phyloP scores from a whole-genome alignment of 2,888 invertebrate species.

The Hemistola chrysoprasaria region DNA sequence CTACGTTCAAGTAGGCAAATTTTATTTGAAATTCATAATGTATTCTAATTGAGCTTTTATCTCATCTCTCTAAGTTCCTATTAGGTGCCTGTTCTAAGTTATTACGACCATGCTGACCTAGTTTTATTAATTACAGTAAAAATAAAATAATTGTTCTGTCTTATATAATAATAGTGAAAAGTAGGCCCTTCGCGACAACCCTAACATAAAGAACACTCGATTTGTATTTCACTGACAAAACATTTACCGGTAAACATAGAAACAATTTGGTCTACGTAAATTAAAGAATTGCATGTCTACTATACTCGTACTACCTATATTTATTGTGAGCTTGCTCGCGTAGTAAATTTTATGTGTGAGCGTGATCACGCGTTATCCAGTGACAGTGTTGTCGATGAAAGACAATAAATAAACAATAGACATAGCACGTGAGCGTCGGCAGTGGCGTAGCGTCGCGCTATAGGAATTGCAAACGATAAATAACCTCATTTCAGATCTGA shows the following conservation, averaged over 20 bases:
- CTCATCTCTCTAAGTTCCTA: no score
- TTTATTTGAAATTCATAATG: no score
- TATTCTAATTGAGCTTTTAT: no score
- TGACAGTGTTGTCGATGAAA: slow-evolving; percentile 25
- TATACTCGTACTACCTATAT: no score
- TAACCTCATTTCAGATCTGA: slow-evolving; percentile 43
- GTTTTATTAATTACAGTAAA: no score
- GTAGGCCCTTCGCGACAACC: slow-evolving; percentile 10
- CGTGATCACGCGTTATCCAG: slow-evolving; percentile 18
- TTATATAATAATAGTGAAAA: not conserved
- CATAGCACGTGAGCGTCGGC: slow-evolving; percentile 35
- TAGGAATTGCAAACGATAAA: slow-evolving; percentile 40
- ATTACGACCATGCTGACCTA: no score
- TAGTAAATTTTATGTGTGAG: slow-evolving; percentile 12
- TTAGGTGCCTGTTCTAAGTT: no score
- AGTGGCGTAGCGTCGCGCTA: slow-evolving; percentile 23
- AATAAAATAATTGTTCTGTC: no score
- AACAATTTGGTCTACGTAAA: slow-evolving; percentile 19
- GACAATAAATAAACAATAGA: slow-evolving; percentile 44
- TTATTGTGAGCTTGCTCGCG: slow-evolving; percentile 5
- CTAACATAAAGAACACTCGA: slow-evolving; percentile 17
- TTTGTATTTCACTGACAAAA: slow-evolving; percentile 18
- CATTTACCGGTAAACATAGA: slow-evolving; percentile 25
- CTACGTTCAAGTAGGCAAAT: no score
- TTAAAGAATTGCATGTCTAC: slow-evolving; percentile 22